Evolutionary conservation across 2,888 invertebrate species (phyloP).

Genomic region (Anorthoa munda): DNA sequence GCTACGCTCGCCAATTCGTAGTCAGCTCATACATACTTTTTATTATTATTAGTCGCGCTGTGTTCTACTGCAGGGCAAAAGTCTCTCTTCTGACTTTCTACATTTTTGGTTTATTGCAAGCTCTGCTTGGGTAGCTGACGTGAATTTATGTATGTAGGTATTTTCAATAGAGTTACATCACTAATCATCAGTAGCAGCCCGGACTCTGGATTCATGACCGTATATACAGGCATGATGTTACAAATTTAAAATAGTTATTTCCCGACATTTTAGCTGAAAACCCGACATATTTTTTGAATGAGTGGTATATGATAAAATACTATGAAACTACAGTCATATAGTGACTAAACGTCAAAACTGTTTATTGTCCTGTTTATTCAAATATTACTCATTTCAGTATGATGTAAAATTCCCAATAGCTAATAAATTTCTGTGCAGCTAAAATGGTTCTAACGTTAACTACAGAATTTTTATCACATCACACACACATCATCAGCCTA

Average conservation of each 20-base stretch:
- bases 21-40: background rate
- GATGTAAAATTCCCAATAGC: conserved; percentile 32
- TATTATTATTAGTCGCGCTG: no score
- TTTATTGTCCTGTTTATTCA: conserved; percentile 51
- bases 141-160: no score
- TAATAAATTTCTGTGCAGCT: background rate
- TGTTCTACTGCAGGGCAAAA: no score
- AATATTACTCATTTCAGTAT: conserved; percentile 41
- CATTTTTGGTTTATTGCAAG: no score
- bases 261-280: background rate
- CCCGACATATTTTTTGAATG: conserved; percentile 32
- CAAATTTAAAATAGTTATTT: no score
- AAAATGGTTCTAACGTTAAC: background rate
- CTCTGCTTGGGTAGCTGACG: no score
- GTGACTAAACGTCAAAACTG: conserved; percentile 36
- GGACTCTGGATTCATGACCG: no score
- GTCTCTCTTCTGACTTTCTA: no score
- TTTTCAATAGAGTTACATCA: no score
- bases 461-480: background rate
- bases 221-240: no score
- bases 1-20: background rate
- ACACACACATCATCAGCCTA: no score
- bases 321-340: conserved; percentile 31
- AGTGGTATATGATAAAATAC: conserved; percentile 25
- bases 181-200: no score